phyloP scores from a whole-genome alignment of 2,113 vertebrate species.

The Austrofundulus limnaeus region DNA sequence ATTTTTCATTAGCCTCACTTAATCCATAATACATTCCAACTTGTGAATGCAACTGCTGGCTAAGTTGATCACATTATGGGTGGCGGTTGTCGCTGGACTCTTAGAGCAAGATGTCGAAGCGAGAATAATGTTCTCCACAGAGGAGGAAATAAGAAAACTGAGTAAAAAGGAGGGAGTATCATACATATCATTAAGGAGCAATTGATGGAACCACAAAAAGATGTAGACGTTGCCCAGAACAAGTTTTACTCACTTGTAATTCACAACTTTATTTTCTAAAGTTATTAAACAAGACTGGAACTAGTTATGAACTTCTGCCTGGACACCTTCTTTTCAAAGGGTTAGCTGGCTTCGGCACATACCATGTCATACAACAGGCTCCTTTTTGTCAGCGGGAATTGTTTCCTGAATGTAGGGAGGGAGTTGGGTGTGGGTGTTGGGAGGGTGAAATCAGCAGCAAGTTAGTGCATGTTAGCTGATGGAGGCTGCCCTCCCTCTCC shows the following conservation, averaged over 20 bases:
- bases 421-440: slow-evolving; percentile 25
- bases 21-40: slow-evolving; percentile 55
- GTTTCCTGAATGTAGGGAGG: slow-evolving; percentile 37
- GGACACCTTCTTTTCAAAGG: slow-evolving; percentile 53
- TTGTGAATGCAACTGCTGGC: slow-evolving; percentile 42
- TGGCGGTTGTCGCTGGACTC: slow-evolving; percentile 9
- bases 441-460: slow-evolving; percentile 66
- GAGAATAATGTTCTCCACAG: slow-evolving; percentile 27
- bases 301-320: slow-evolving; percentile 33
- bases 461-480: slow-evolving; percentile 72
- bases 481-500: slow-evolving; percentile 62
- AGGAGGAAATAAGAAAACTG: slow-evolving; percentile 24
- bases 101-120: slow-evolving; percentile 6
- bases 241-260: slow-evolving; percentile 22
- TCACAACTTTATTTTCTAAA: slow-evolving; percentile 33
- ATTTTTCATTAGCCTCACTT: slow-evolving; percentile 65
- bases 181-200: slow-evolving; percentile 23
- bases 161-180: slow-evolving; percentile 15
- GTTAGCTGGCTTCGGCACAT: slow-evolving; percentile 58
- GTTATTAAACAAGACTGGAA: slow-evolving; percentile 49
- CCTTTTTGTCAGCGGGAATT: slow-evolving; percentile 67
- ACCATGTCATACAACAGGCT: slow-evolving; percentile 69
- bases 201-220: slow-evolving; percentile 34
- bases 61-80: slow-evolving; percentile 55
- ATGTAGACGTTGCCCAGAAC: slow-evolving; percentile 22